Conservation (phyloP, 2,113 vertebrate genomes). For the Oryzias javanicus region DNA sequence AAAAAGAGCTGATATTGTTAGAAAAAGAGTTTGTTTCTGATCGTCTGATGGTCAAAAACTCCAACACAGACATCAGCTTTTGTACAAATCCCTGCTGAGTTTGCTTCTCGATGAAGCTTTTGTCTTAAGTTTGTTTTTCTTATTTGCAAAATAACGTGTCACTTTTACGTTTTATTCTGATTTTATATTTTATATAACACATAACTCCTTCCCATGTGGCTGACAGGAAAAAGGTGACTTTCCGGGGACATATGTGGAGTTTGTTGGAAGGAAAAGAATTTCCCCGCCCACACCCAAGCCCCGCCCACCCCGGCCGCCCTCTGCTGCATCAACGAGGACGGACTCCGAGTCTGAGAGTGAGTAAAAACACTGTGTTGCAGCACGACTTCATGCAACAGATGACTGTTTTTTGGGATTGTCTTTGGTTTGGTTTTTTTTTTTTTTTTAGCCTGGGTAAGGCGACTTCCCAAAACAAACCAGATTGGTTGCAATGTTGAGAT, state of each 20-base stretch:
- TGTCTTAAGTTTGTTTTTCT: too few relatives aligned
- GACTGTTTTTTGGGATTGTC: too few relatives aligned
- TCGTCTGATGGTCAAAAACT: too few relatives aligned
- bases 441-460: too few relatives aligned
- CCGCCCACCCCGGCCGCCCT: conserved; percentile 82
- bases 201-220: neutral
- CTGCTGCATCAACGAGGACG: conserved; percentile 71
- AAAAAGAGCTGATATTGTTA: too few relatives aligned
- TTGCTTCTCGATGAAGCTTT: too few relatives aligned
- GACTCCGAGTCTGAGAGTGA: conserved; percentile 68
- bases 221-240: conserved; percentile 85
- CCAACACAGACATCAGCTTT: too few relatives aligned
- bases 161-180: neutral
- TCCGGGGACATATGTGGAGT: conserved; percentile 89
- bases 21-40: too few relatives aligned
- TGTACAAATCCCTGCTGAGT: too few relatives aligned
- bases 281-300: conserved; percentile 82
- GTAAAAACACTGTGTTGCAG: neutral
- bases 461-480: too few relatives aligned
- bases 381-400: neutral
- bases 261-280: conserved; percentile 83
- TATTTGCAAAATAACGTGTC: neutral
- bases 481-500: too few relatives aligned
- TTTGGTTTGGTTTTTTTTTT: too few relatives aligned
- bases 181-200: neutral